Conservation (phyloP, 2,888 invertebrate genomes). For the Phortica magna region DNA sequence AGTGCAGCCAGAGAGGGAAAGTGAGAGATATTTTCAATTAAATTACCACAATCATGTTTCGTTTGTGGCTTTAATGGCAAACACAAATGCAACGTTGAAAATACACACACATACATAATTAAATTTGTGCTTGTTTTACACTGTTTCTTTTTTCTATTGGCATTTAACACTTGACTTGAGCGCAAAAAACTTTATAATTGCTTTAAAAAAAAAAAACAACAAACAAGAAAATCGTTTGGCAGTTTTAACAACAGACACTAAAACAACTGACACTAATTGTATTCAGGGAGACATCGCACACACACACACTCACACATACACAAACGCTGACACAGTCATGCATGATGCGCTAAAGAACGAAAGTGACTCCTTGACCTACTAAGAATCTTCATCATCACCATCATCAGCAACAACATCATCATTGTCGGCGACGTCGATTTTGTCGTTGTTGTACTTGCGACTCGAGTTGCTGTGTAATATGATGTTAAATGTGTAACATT, state of each 20-base stretch:
- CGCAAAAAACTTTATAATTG: slow-evolving; percentile 19
- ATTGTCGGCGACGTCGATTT: neutral
- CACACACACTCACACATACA: neutral
- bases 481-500: neutral
- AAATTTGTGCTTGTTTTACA: neutral
- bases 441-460: neutral
- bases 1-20: neutral
- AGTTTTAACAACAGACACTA: neutral
- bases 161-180: slow-evolving; percentile 8
- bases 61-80: neutral
- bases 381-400: neutral
- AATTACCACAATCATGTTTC: neutral
- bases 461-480: neutral
- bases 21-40: slow-evolving; percentile 1
- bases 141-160: neutral
- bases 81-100: neutral
- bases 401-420: neutral
- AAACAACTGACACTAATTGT: neutral
- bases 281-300: neutral
- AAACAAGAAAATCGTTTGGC: neutral
- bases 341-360: neutral
- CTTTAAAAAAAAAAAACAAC: slow-evolving; percentile 14
- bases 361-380: slow-evolving; percentile 19
- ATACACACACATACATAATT: slow-evolving; percentile 2
- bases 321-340: neutral